Evolutionary conservation across 2,888 invertebrate species (phyloP), one percentile per base, ranked within the genome.

Genomic region (Harpalus rubripes): DNA sequence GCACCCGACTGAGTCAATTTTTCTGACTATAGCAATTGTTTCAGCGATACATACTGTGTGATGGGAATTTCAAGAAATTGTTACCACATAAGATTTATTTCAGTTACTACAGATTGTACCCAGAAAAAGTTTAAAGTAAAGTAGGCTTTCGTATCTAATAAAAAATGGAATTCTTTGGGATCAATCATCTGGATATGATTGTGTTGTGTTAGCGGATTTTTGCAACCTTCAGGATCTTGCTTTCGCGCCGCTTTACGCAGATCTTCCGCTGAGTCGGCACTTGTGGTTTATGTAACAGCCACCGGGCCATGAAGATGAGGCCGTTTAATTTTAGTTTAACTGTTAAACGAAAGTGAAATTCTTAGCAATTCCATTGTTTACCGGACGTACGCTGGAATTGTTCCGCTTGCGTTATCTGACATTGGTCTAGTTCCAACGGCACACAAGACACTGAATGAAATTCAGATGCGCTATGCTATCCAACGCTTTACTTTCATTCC

Each of bases 261-360:
- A 63, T 74, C 72, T 74, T 74, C 72, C 72, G 41, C 18, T 74
- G 72, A 74, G 72, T 74, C 44, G 72, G 72, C 72, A 74, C 18
- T 44, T 44, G 78, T 80, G 61, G 65, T 84, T 84, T 84, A 84
- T 78, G 84, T 84, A 84, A 84, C 78, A 84, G 61, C 74, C 84
- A 84, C 44, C 84, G 56, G 61, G 22, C 84, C 84, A 61, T 84
- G 78, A 84, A 84, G 84, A 84, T 84, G 84, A 78, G 76, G 84
- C 84, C 83, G 68, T 84, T 84, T 84, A 84, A 83, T 83, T 83
- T 83, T 72, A 78, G 78, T 84, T 84, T 78, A 84, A 84, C 84
- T 78, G 84, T 84, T 84, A 84, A 84, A 84, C 78, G 84, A 84
- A 84, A 84, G 84, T 84, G 84, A 84, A 84, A 78, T 74, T 58